phyloP scores from a whole-genome alignment of 2,797 vertebrate genomes.

The Gallinago stenura region DNA sequence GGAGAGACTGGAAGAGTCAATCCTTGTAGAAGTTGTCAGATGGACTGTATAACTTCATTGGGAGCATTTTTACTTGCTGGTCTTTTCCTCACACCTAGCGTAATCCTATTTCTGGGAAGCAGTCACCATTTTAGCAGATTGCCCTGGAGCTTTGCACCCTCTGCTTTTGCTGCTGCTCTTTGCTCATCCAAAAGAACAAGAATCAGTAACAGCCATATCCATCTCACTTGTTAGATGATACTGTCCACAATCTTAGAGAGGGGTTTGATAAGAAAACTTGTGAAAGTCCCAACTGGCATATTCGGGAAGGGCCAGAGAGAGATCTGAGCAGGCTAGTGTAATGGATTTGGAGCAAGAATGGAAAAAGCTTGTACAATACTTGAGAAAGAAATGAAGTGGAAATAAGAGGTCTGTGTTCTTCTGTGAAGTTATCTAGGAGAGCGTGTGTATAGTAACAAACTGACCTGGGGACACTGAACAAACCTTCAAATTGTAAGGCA shows the following conservation, averaged over 20 bases:
- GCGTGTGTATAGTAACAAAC: not conserved
- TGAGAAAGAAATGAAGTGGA: not conserved
- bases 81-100: not conserved
- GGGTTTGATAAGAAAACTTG: not conserved
- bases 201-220: not conserved
- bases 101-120: not conserved
- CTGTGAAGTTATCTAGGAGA: not conserved
- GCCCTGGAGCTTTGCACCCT: not conserved
- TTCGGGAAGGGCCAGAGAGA: not conserved
- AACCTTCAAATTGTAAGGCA: not conserved
- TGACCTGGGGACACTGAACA: not conserved
- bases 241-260: not conserved
- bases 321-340: not conserved
- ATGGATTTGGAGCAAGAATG: not conserved
- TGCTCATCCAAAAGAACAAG: not conserved
- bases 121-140: not conserved
- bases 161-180: not conserved
- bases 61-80: not conserved
- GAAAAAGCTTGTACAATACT: not conserved
- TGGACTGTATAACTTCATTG: fast-evolving
- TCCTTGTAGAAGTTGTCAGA: not conserved
- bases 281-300: not conserved
- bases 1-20: not conserved
- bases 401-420: not conserved
- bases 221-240: not conserved